phyloP scores from a whole-genome alignment of 2,888 invertebrate genomes.

The Spatulosminthurus flaviceps region DNA sequence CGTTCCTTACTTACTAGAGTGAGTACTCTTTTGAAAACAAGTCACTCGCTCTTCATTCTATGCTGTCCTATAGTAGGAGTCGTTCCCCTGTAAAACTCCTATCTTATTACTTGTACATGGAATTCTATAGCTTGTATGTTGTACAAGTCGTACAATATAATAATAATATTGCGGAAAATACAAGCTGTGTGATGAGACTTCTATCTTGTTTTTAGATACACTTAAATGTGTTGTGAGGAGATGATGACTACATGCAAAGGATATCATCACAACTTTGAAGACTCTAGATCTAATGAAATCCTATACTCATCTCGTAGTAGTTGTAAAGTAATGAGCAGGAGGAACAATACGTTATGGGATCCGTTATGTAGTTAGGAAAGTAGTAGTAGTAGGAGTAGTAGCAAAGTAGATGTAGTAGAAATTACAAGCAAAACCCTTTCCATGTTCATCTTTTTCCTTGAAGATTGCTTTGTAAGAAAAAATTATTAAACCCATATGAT shows the following conservation, averaged over 20 bases:
- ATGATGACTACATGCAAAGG: no score
- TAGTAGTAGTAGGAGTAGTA: not conserved
- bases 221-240: no score
- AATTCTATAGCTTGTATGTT: not conserved
- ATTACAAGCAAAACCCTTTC: not conserved
- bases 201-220: no score
- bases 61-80: not conserved
- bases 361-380: not conserved
- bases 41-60: not conserved
- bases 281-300: no score
- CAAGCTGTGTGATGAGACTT: no score
- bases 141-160: no score
- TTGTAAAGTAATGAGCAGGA: no score
- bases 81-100: not conserved
- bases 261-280: no score
- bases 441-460: constrained; percentile 2
- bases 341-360: not conserved
- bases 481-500: not conserved
- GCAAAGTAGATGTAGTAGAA: not conserved
- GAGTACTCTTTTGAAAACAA: not conserved
- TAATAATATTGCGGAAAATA: no score
- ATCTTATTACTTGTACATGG: not conserved
- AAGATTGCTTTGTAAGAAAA: not conserved
- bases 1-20: not conserved
- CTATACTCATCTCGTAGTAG: no score